Percentiles rank a stretch among this genome's conserved stretches.
Evolutionary conservation across 2,113 vertebrate species (phyloP).

Genomic region (Corvus moneduloides): DNA sequence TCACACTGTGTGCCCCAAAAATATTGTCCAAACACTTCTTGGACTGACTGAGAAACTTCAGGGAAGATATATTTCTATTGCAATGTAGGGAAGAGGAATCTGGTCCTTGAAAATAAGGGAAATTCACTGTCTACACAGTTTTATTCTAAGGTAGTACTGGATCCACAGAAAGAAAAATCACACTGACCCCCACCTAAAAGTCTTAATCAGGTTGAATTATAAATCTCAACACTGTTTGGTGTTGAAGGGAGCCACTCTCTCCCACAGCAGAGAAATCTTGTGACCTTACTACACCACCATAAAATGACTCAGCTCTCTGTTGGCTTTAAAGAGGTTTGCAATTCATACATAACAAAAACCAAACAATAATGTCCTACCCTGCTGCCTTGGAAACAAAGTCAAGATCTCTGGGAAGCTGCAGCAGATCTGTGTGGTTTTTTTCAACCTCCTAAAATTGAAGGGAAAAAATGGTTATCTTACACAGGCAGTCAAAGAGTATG

Average conservation of each 20-base stretch:
- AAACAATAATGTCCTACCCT: conserved; percentile 76
- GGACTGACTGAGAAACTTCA: not conserved
- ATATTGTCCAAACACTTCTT: not conserved
- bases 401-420: conserved; percentile 86
- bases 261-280: not conserved
- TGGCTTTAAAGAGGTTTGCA: not conserved
- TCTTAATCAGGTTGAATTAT: not conserved
- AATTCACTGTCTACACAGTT: not conserved
- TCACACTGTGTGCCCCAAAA: not conserved
- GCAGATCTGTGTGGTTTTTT: conserved; percentile 79
- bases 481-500: not conserved
- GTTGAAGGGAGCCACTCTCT: not conserved
- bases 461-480: not conserved
- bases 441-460: conserved; percentile 83
- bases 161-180: not conserved
- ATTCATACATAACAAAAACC: conserved; percentile 5
- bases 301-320: conserved; percentile 30
- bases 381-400: conserved; percentile 85
- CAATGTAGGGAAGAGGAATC: not conserved
- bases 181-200: not conserved
- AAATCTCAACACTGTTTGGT: not conserved
- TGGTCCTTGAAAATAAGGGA: not conserved
- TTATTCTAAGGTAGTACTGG: not conserved
- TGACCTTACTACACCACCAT: not conserved
- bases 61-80: not conserved